Evolutionary conservation across 2,797 vertebrate genomes (phyloP).

Genomic region (Botia kubotai): DNA sequence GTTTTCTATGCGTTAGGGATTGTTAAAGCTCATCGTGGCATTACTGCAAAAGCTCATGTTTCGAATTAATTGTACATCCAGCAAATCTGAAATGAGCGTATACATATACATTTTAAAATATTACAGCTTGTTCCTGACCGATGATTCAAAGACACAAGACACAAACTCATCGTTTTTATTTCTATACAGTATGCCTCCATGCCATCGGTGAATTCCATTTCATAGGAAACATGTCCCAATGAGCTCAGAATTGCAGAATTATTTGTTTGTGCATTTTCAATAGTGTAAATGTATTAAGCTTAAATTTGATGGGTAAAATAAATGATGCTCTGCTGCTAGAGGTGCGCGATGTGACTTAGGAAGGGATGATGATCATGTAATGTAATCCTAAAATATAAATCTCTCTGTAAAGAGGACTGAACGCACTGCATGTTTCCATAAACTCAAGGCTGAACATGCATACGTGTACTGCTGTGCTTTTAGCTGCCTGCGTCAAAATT

Average conservation of each 20-base stretch:
- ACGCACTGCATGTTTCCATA: constrained; percentile 34
- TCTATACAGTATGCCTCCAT: not conserved
- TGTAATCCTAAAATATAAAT: not conserved
- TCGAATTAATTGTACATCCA: not conserved
- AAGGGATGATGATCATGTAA: not conserved
- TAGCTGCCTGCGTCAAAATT: constrained; percentile 36
- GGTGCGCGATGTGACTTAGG: not conserved
- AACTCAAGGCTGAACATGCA: constrained; percentile 22
- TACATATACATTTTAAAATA: not conserved
- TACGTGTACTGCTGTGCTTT: constrained; percentile 35
- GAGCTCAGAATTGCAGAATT: not conserved
- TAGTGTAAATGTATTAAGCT: not conserved
- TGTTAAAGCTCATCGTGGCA: constrained; percentile 33
- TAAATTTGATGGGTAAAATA: not conserved
- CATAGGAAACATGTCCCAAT: not conserved
- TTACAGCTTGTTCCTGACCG: not conserved
- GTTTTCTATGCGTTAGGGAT: not conserved
- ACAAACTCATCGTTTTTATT: not conserved
- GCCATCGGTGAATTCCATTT: not conserved
- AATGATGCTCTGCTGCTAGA: not conserved
- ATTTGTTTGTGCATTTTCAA: not conserved
- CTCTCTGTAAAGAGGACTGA: constrained; percentile 23
- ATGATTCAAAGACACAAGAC: not conserved
- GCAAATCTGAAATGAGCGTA: too few species aligned
- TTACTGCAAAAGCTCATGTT: not conserved